phyloP scores from a whole-genome alignment of 1,140 invertebrate genomes.

The Drosophila mayri region DNA sequence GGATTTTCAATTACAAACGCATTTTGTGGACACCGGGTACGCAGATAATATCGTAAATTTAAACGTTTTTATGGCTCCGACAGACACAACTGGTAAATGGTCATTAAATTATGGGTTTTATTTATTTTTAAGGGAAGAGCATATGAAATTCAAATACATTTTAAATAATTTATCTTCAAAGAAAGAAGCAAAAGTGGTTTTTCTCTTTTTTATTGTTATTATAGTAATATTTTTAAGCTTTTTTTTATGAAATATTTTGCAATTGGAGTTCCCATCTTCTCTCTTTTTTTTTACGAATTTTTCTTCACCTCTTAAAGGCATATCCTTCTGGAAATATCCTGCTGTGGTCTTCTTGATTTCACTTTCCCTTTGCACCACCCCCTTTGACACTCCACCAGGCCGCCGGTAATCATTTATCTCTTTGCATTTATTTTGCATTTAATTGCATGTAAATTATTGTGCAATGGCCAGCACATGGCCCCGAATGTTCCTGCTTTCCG shows the following conservation, averaged over 20 bases:
- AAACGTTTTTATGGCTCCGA: constrained; percentile 36
- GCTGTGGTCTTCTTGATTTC: background rate
- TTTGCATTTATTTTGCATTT: constrained; percentile 62
- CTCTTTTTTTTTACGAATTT: no score
- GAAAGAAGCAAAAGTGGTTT: background rate
- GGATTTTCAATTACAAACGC: constrained; percentile 57
- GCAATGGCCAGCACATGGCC: constrained; percentile 37
- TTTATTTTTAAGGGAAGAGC: background rate
- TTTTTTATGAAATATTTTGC: no score
- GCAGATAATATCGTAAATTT: constrained; percentile 46
- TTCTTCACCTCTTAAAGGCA: background rate
- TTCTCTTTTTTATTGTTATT: background rate
- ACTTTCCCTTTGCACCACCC: background rate
- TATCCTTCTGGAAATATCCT: background rate
- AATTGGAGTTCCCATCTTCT: background rate
- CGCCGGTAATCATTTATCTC: constrained; percentile 38
- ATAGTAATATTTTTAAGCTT: background rate
- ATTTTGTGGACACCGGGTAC: background rate
- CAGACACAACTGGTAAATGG: background rate
- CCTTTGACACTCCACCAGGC: background rate
- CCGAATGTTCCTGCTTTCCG: constrained; percentile 2
- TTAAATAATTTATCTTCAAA: no score
- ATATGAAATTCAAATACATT: no score
- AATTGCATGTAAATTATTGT: constrained; percentile 81
- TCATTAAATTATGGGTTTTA: background rate